phyloP scores from a whole-genome alignment of 2,113 vertebrate genomes.

The Oxyruncus cristatus region DNA sequence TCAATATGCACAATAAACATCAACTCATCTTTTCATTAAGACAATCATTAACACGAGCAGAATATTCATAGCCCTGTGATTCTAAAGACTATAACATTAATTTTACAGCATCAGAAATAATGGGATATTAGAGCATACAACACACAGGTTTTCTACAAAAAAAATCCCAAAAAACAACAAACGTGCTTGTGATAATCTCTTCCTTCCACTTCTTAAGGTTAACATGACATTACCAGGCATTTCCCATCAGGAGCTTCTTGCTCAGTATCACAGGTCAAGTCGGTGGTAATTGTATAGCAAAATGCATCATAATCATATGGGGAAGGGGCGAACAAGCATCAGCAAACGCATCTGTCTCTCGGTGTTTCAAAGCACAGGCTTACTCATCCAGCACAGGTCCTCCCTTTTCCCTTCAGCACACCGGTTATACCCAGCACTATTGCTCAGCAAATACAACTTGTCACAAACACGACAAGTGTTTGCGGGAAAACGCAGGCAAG shows the following conservation, averaged over 20 bases:
- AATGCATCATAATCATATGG: not conserved
- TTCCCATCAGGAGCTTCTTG: not conserved
- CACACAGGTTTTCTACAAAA: not conserved
- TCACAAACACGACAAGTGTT: not conserved
- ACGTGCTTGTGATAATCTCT: not conserved
- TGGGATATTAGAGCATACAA: not conserved
- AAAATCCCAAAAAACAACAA: not conserved
- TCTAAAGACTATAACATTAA: not conserved
- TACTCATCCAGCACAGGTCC: not conserved
- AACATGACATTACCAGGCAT: not conserved
- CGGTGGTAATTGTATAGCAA: not conserved
- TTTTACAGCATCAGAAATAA: not conserved
- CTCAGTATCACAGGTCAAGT: not conserved
- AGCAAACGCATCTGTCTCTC: not conserved
- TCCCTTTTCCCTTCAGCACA: not conserved
- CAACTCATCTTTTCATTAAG: not conserved
- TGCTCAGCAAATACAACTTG: constrained; percentile 54
- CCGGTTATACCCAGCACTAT: not conserved
- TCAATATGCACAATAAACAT: not conserved
- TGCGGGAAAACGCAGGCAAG: not conserved
- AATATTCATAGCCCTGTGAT: not conserved
- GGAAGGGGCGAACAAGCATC: not conserved
- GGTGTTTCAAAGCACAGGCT: not conserved
- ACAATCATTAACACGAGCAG: not conserved
- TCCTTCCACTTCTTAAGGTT: not conserved